phyloP scores from a whole-genome alignment of 2,888 invertebrate species.

The Eristalis intricaria region DNA sequence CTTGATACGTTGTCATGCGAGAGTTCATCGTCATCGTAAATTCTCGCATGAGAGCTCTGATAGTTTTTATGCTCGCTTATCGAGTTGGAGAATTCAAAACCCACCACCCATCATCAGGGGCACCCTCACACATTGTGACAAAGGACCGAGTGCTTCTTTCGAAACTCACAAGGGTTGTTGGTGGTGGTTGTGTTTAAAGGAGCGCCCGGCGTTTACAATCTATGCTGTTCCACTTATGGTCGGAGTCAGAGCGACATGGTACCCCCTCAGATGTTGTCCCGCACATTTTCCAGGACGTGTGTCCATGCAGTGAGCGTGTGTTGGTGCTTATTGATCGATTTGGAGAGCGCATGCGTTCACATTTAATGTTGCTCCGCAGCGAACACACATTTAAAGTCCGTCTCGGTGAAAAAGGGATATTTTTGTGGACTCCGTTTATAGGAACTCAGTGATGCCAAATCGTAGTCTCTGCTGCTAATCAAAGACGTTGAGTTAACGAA shows the following conservation, averaged over 20 bases:
- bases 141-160: background rate
- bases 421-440: slow-evolving; percentile 18
- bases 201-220: slow-evolving; percentile 51
- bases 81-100: background rate
- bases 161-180: background rate
- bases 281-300: slow-evolving; percentile 59
- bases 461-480: background rate
- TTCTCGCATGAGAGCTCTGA: slow-evolving; percentile 33
- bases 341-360: slow-evolving; percentile 57
- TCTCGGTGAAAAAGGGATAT: background rate
- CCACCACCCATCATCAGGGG: background rate
- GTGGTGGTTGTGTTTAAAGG: slow-evolving; percentile 2
- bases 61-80: slow-evolving; percentile 22
- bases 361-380: slow-evolving; percentile 30
- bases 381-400: slow-evolving; percentile 13
- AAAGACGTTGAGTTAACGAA: slow-evolving; percentile 34
- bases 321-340: slow-evolving; percentile 62
- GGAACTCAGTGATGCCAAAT: slow-evolving; percentile 51
- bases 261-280: slow-evolving; percentile 28
- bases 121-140: slow-evolving; percentile 25
- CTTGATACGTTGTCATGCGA: background rate
- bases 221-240: slow-evolving; percentile 54
- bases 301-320: slow-evolving; percentile 3
- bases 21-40: background rate
- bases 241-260: slow-evolving; percentile 8